These are phyloP conservation scores for Harpalus rubripes DNA, from an alignment of 2,888 invertebrate species.

Conservation along the genomic window DNA sequence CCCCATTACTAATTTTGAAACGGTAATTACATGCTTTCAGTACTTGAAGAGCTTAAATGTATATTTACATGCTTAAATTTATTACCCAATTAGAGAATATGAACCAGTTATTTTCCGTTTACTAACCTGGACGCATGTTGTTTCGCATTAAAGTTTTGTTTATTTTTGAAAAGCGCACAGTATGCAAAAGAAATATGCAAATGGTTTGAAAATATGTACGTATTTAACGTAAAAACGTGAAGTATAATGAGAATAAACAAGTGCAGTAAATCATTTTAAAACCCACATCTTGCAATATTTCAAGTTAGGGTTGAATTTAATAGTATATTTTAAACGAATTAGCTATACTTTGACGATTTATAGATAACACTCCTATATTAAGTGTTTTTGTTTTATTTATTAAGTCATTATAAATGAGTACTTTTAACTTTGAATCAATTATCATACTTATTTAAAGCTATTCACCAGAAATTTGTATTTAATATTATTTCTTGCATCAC, in stretches of 20 bases:
- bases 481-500: too few species aligned
- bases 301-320: too few species aligned
- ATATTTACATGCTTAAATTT: conserved; percentile 34
- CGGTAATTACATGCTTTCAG: conserved; percentile 11
- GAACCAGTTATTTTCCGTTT: background rate
- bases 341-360: too few species aligned
- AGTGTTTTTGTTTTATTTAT: too few species aligned
- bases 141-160: conserved; percentile 2
- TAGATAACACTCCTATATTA: too few species aligned
- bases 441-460: too few species aligned
- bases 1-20: conserved; percentile 21
- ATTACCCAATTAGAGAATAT: conserved; percentile 35
- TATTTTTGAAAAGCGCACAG: background rate
- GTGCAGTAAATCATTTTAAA: too few species aligned
- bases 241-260: background rate
- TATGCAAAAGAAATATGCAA: background rate
- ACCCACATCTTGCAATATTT: too few species aligned
- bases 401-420: too few species aligned
- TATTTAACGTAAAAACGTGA: background rate
- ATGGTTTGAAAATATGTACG: background rate
- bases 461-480: too few species aligned
- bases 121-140: background rate
- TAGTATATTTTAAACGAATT: too few species aligned
- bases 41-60: conserved; percentile 21
- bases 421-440: too few species aligned